Percentiles rank a stretch among this genome's conserved stretches.
These are phyloP conservation scores for Lasioglossum lativentre DNA, from an alignment of 2,888 invertebrate genomes.

Conservation along the genomic window DNA sequence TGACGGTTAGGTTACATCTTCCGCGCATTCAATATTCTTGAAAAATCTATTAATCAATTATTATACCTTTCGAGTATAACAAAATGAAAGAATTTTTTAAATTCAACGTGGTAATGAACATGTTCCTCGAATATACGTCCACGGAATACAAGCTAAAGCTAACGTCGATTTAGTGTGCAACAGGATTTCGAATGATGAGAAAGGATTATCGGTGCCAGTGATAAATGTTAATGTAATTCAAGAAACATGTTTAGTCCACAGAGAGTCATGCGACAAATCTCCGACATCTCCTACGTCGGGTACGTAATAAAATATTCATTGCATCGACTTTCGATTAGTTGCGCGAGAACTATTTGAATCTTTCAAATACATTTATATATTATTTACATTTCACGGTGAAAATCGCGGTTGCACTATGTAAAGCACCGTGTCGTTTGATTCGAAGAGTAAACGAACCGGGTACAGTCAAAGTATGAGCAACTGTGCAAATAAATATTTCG, in stretches of 20 bases:
- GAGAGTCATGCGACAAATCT: slow-evolving; percentile 81
- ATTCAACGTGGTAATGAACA: slow-evolving; percentile 13
- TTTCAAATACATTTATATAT: not conserved
- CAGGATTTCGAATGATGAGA: slow-evolving; percentile 32
- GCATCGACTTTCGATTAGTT: not conserved
- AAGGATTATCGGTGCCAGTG: slow-evolving; percentile 32
- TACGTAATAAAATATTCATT: slow-evolving; percentile 68
- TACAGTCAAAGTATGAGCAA: not conserved
- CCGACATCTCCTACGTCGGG: slow-evolving; percentile 83
- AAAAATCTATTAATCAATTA: not conserved
- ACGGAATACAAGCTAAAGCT: slow-evolving; percentile 47
- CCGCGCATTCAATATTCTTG: not conserved
- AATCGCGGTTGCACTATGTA: not conserved
- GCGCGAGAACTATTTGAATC: not conserved
- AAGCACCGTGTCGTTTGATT: not conserved
- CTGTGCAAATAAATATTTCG: slow-evolving; percentile 12
- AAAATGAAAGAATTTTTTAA: slow-evolving; percentile 31
- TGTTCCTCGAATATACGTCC: slow-evolving; percentile 22
- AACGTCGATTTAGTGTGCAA: slow-evolving; percentile 28
- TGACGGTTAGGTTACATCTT: slow-evolving; percentile 43
- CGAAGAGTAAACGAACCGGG: not conserved
- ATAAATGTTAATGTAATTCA: slow-evolving; percentile 26
- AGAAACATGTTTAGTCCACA: slow-evolving; percentile 72
- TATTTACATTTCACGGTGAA: not conserved
- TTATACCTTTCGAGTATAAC: not conserved